These are phyloP conservation scores for Gnathonemus longibarbis DNA, from an alignment of 2,113 vertebrate genomes.

Conservation along the genomic window DNA sequence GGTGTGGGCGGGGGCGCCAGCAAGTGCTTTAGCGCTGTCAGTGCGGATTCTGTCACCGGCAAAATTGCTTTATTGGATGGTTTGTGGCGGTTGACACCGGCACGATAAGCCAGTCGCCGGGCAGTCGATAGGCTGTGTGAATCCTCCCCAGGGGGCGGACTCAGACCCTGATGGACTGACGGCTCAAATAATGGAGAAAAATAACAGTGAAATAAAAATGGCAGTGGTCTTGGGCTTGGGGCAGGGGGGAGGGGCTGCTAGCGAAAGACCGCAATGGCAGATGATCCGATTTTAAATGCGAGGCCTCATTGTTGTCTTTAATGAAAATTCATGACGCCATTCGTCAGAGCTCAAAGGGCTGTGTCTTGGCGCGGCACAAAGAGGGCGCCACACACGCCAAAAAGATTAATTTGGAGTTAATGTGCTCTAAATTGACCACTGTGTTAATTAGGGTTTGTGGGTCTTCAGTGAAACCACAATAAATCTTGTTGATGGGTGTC, in stretches of 20 bases:
- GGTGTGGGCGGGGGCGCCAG: conserved; percentile 21
- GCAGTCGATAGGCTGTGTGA: neutral
- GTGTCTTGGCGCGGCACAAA: neutral
- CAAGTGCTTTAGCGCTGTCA: neutral
- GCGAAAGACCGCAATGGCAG: neutral
- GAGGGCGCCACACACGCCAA: neutral
- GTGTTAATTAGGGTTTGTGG: conserved; percentile 31
- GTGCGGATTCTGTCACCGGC: neutral
- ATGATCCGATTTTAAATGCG: neutral
- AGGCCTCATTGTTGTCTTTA: neutral
- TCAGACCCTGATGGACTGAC: neutral
- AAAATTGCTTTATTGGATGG: neutral
- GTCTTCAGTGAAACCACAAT: conserved; percentile 58
- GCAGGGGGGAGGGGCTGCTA: neutral
- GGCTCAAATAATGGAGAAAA: conserved; percentile 4
- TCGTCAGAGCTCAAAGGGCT: neutral
- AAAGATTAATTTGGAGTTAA: conserved; percentile 30
- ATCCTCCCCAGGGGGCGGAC: neutral
- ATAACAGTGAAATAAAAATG: neutral
- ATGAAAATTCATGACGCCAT: neutral
- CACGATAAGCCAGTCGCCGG: neutral
- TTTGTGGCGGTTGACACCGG: neutral
- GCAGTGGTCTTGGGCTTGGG: neutral
- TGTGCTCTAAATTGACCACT: conserved; percentile 40
- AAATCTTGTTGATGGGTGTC: conserved; percentile 53